Evolutionary conservation across 2,888 invertebrate species (phyloP), one percentile per base, ranked within the genome.

Genomic region (Ctena decussata): DNA sequence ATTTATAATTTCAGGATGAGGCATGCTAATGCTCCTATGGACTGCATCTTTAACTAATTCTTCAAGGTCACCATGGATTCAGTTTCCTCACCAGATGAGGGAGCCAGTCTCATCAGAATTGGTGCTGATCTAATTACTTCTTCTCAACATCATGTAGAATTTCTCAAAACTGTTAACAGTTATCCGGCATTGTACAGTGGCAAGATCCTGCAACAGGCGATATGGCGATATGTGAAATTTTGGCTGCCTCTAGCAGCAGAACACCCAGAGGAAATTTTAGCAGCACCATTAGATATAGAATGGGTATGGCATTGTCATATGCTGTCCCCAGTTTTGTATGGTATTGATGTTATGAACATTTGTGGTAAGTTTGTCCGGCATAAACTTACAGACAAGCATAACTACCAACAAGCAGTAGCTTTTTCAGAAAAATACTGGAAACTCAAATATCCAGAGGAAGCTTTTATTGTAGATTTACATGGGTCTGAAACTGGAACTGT

Each of bases 241-340:
- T 96, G 96, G 96, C 90, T 96, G 27, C 96, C 96, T 30, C 92
- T 96, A 80, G 94, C 94, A 89, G 95, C 94, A 21, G 88, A 91
- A 41, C 79, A 91, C 76, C 24, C n/a, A n/a, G 80, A 89, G 35
- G 77, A 90, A 44, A 79, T 94, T 24, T 95, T 95, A 46, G 95
- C 96, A 12, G 88, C 85, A n/a, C 88, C 88, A 6, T 27, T 88
- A 30, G 96, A 96, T 89, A 95, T 96, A n/a, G 96, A 96, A 82
- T 96, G 96, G 96, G 94, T 96, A 11, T 96, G 96, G 96, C 96
- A 96, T 87, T 95, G 95, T 57, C 95, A 96, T 85, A 90, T 96
- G 92, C 87, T 96, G 49, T 91, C 94, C 11, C 95, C 95, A 2
- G 83, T 89, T 8, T 73, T 84, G 21, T 95, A 95, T 80, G 77